A percentile compares a stretch with the other conserved stretches of the same genome.
phyloP scores from a whole-genome alignment of 2,113 vertebrate species.

The Sphaerodactylus townsendi region DNA sequence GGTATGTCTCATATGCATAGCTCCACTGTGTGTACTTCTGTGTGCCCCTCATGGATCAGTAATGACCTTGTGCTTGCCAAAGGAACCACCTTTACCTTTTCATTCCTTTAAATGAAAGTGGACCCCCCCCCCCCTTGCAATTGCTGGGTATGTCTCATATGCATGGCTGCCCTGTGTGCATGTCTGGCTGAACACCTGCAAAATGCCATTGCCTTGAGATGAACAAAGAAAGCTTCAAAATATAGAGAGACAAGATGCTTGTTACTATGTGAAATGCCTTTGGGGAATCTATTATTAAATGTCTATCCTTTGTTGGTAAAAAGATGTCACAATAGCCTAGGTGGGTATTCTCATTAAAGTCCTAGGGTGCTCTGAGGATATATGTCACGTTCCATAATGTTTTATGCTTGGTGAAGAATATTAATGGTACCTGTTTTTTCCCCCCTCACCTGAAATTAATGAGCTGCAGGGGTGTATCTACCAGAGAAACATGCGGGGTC shows the following conservation, averaged over 20 bases:
- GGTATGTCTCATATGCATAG: background rate
- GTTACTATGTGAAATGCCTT: slow-evolving; percentile 28
- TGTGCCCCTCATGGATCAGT: too few relatives aligned
- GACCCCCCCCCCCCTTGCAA: background rate
- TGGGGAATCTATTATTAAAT: slow-evolving; percentile 50
- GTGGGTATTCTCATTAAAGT: slow-evolving; percentile 43
- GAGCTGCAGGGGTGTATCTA: too few relatives aligned
- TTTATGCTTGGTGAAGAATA: slow-evolving; percentile 33
- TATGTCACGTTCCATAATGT: slow-evolving; percentile 18
- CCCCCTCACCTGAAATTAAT: background rate
- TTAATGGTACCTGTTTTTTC: slow-evolving; percentile 12
- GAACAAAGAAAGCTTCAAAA: slow-evolving; percentile 18
- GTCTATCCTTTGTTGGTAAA: slow-evolving; percentile 22
- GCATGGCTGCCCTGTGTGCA: background rate
- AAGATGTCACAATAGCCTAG: slow-evolving; percentile 33
- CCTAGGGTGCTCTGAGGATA: slow-evolving; percentile 38
- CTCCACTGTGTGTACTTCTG: background rate
- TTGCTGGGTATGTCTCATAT: background rate
- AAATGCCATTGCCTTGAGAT: background rate
- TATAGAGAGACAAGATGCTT: slow-evolving; percentile 9
- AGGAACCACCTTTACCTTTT: too few relatives aligned
- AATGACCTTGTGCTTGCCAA: too few relatives aligned
- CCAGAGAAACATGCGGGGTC: too few relatives aligned
- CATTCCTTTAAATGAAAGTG: background rate
- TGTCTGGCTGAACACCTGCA: background rate